Conservation (phyloP, 2,888 invertebrate species). For the Sussaba pulchella region DNA sequence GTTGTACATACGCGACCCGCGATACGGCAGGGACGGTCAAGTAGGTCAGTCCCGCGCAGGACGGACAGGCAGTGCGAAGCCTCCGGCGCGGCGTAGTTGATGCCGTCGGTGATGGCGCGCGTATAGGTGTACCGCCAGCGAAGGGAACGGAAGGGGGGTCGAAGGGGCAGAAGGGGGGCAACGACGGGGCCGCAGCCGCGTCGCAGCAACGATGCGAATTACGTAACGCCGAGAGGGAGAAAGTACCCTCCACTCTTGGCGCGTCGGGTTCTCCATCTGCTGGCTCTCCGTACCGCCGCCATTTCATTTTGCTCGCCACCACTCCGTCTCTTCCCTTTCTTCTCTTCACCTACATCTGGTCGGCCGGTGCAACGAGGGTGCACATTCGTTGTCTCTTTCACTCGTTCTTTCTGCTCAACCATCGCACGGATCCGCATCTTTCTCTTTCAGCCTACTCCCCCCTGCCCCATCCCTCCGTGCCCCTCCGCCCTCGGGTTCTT, state of each 20-base stretch:
- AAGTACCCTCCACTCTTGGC: slow-evolving; percentile 75
- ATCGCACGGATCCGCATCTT: slow-evolving; percentile 8
- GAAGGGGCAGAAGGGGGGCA: slow-evolving; percentile 2
- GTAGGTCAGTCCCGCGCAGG: slow-evolving; percentile 79
- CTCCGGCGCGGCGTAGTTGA: slow-evolving; percentile 51
- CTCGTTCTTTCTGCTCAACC: slow-evolving; percentile 22
- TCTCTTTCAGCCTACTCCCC: slow-evolving; percentile 27
- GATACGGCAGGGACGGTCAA: slow-evolving; percentile 76
- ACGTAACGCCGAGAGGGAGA: slow-evolving; percentile 81
- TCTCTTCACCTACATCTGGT: slow-evolving; percentile 33
- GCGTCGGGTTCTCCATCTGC: slow-evolving; percentile 41
- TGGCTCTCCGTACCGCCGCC: not conserved
- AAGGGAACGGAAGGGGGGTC: slow-evolving; percentile 57
- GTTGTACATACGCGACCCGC: slow-evolving; percentile 52
- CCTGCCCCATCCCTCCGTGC: slow-evolving; percentile 52
- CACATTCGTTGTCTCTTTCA: slow-evolving; percentile 43
- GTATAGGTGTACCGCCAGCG: slow-evolving; percentile 54
- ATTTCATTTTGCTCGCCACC: slow-evolving; percentile 2
- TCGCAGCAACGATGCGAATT: slow-evolving; percentile 74
- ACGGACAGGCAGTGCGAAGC: slow-evolving; percentile 44
- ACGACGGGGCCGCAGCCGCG: slow-evolving; percentile 46
- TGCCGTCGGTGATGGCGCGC: slow-evolving; percentile 54
- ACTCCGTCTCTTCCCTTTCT: slow-evolving; percentile 48
- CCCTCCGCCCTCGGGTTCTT: slow-evolving; percentile 54
- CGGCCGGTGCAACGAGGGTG: slow-evolving; percentile 54